Base-by-base conservation (phyloP, 1,140 invertebrate species). In the Brachionus rotundiformis region DNA sequence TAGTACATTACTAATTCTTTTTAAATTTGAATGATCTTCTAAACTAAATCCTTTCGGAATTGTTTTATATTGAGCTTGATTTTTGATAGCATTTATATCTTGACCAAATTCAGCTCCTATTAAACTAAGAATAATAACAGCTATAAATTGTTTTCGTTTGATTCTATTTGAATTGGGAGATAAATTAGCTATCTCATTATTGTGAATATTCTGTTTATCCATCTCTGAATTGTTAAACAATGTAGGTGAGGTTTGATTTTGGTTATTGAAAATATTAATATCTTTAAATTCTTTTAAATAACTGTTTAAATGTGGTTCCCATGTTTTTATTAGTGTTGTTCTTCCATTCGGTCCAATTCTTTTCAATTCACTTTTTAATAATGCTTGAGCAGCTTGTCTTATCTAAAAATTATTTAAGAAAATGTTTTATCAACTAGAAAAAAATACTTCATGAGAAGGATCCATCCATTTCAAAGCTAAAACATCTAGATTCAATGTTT, bases 21-120 rank as follows among this genome's bases (percentile, higher is more conserved):
- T 90, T 0, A 95, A 94, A 61, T 98, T 90, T 86, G 94, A 93
- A 87, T 94, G 94, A 86, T 96, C 95, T n/a, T 71, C 93, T 77
- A 94, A 91, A n/a, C 93, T 93, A 87, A 94, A 95, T 23, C 93
- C 94, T 89, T 97, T 94, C 0, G 94, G 93, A 0, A 94, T 90
- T 75, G 92, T 89, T 79, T 88, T 25, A 89, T 85, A 90, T 11
- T 83, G 83, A 81, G 83, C 82, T 85, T 82, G 84, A 83, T 47
- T 83, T 86, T 6, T 86, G 85, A 44, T 41, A 13, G 79, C 49
- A 73, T 87, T 85, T 5, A 90, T 87, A 84, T 90, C 95, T 85
- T 96, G 94, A 0, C 96, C 96, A 88, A 98, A 99, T 88, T 98
- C 96, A 0, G 96, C 94, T 0, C 97, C 97, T 79, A 99, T 96